phyloP scores from a whole-genome alignment of 2,888 invertebrate genomes.

The Timandra comae region DNA sequence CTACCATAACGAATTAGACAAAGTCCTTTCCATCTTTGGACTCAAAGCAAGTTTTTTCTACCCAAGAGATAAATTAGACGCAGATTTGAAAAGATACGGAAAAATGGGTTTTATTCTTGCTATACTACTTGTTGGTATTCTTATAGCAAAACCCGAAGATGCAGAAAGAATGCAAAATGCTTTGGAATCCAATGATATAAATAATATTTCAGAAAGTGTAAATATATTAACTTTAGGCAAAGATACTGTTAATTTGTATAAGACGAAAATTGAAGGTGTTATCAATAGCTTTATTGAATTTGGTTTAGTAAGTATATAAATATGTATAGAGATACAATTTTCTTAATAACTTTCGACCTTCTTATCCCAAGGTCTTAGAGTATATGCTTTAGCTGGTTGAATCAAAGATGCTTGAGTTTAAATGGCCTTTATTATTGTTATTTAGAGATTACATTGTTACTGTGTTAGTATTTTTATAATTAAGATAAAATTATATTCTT shows the following conservation, averaged over 20 bases:
- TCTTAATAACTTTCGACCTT: too few species aligned
- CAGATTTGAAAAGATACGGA: slow-evolving; percentile 26
- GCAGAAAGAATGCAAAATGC: slow-evolving; percentile 16
- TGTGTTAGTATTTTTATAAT: too few species aligned
- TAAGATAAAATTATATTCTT: too few species aligned
- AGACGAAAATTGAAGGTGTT: slow-evolving; percentile 17
- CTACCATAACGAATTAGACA: slow-evolving; percentile 28
- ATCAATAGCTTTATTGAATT: slow-evolving; percentile 20
- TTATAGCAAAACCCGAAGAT: slow-evolving; percentile 22
- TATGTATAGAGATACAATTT: too few species aligned
- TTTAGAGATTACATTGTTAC: too few species aligned
- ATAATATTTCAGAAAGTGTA: not conserved
- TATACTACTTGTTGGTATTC: slow-evolving; percentile 14
- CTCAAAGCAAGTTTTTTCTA: slow-evolving; percentile 26
- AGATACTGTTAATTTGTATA: slow-evolving; percentile 10
- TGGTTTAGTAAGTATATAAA: slow-evolving; percentile 6
- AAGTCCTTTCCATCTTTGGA: slow-evolving; percentile 21
- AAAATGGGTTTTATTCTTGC: slow-evolving; percentile 17
- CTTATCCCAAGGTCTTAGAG: too few species aligned
- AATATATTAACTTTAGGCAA: not conserved
- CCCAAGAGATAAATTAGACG: slow-evolving; percentile 28
- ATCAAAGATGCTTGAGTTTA: too few species aligned
- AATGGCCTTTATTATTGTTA: too few species aligned
- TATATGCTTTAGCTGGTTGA: too few species aligned
- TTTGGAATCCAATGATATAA: slow-evolving; percentile 5